Evolutionary conservation across 2,113 vertebrate species (phyloP).

Genomic region (Notarius lentiginosus): DNA sequence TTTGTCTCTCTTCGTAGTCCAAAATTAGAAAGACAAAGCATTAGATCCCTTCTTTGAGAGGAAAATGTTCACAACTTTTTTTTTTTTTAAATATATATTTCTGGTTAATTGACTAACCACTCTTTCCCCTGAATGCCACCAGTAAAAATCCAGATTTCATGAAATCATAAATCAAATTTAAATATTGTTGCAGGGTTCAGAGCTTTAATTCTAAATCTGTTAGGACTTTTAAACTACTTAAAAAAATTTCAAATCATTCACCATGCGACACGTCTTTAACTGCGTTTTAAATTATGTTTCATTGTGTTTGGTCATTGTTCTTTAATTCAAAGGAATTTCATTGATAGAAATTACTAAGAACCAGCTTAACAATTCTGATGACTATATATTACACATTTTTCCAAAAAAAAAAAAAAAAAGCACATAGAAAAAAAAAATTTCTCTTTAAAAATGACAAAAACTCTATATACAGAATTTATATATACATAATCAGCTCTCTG

Average conservation of each 20-base stretch:
- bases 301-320: conserved; percentile 33
- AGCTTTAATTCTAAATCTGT: neutral
- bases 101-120: neutral
- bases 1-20: neutral
- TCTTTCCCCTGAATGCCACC: neutral
- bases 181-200: neutral
- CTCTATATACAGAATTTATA: conserved; percentile 90
- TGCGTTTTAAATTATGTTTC: neutral
- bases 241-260: neutral
- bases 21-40: neutral
- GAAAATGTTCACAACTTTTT: neutral
- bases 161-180: neutral
- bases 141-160: neutral
- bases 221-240: neutral
- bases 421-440: conserved; percentile 72
- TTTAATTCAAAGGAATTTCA: conserved; percentile 76
- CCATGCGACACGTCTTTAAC: neutral
- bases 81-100: no score
- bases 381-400: conserved; percentile 94
- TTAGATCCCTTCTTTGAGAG: neutral
- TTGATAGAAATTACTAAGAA: conserved; percentile 94
- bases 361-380: conserved; percentile 90
- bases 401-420: conserved; percentile 65
- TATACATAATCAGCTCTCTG: conserved; percentile 72
- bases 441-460: conserved; percentile 72